A percentile compares a stretch with the other conserved stretches of the same genome.
These are phyloP conservation scores for Scaptomyza hsui DNA, from an alignment of 1,140 invertebrate species.

Conservation along the genomic window DNA sequence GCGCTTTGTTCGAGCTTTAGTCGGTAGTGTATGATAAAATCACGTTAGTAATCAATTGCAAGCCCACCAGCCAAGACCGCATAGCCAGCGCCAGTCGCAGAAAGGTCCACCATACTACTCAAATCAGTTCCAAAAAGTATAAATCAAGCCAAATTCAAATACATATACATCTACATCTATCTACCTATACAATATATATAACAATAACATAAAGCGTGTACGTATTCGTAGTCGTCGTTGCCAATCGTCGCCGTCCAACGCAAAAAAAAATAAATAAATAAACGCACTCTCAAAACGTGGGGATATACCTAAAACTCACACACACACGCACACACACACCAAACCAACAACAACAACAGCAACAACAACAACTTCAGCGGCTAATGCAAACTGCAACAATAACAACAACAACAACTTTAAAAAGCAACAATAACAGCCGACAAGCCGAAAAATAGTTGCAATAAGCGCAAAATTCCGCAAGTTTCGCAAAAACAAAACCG, in stretches of 20 bases:
- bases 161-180: neutral
- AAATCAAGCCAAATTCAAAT: slow-evolving; percentile 14
- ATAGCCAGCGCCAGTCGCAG: slow-evolving; percentile 58
- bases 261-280: slow-evolving; percentile 29
- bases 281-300: slow-evolving; percentile 35
- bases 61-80: slow-evolving; percentile 81
- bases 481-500: slow-evolving; percentile 27
- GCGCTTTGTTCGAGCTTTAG: slow-evolving; percentile 83
- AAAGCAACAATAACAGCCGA: slow-evolving; percentile 10
- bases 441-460: slow-evolving; percentile 33
- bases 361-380: slow-evolving; percentile 28
- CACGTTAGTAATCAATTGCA: slow-evolving; percentile 84
- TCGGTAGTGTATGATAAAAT: slow-evolving; percentile 84
- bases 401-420: slow-evolving; percentile 14
- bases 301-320: slow-evolving; percentile 34
- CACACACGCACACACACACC: slow-evolving; percentile 2
- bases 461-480: slow-evolving; percentile 27
- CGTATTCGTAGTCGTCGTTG: slow-evolving; percentile 31
- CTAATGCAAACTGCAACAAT: slow-evolving; percentile 13
- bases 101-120: slow-evolving; percentile 33
- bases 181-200: neutral
- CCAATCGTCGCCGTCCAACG: slow-evolving; percentile 19
- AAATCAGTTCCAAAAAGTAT: slow-evolving; percentile 20
- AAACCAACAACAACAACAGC: slow-evolving; percentile 28
- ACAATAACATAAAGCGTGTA: slow-evolving; percentile 35